Base-by-base conservation (phyloP, 2,113 vertebrate genomes). In the Condylura cristata region DNA sequence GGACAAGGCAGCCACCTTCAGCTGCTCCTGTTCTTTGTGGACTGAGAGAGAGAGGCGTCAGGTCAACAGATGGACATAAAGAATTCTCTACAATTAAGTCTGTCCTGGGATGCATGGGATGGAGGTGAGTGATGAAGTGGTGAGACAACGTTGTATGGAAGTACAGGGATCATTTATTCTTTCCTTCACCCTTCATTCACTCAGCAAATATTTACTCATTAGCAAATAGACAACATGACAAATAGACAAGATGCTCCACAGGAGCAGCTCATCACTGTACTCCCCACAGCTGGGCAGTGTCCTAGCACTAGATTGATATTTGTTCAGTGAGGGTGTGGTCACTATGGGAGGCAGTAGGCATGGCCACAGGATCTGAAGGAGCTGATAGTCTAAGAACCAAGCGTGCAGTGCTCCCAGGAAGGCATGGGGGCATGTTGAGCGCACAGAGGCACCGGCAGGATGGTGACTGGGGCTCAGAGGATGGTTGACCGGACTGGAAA, bases 321-420 rank as follows among this genome's bases (percentile, higher is more conserved):
- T 63, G 44, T n/a, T 56, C 48, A 32, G 3, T 63, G 71, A 63
- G 22, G 39, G 44, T 3, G 0, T 39, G 7, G 18, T 37, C 44
- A 28, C 48, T 24, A 44, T 32, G 51, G 44, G 17, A 28, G 53
- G 41, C 6, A 4, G n/a, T 75, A n/a, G n/a, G 41, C 32, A 53
- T 28, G 32, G 80, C 28, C 41, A 11, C 0, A 26, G 66, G 65
- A 26, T 4, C 10, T 88, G 32, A 37, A 1, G 13, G 78, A 80
- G 28, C n/a, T 37, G 81, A 80, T 3, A 13, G 8, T 46, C 58
- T 56, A 37, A 5, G 0, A 0, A 28, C 16, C 26, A 44, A 75
- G 24, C 0, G 0, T 7, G 11, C 7, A 8, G 22, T 3, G 32
- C 14, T 48, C 41, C 34, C n/a, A 51, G 6, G n/a, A 44, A 46